Evolutionary conservation across 2,797 vertebrate genomes (phyloP).

Genomic region (Vireo griseus): DNA sequence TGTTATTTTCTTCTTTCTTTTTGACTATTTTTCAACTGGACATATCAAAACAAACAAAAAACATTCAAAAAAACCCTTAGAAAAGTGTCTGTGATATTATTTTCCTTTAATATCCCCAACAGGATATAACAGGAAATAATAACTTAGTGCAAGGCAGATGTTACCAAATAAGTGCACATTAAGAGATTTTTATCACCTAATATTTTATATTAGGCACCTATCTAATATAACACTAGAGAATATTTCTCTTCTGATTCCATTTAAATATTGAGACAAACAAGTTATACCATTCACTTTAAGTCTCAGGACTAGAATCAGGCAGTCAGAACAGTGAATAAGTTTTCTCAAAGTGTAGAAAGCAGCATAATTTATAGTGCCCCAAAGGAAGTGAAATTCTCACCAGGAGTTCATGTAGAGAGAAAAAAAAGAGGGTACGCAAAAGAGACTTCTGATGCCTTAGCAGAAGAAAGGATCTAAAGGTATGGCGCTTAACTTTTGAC

Average conservation of each 20-base stretch:
- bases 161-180: neutral
- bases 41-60: neutral
- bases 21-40: neutral
- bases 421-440: neutral
- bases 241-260: neutral
- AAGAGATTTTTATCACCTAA: neutral
- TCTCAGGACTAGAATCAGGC: neutral
- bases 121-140: neutral
- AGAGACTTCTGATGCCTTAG: neutral
- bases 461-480: slow-evolving; percentile 7
- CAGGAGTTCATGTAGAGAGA: neutral
- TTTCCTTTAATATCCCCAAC: neutral
- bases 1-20: neutral
- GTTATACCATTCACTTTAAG: neutral
- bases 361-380: neutral
- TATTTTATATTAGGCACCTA: neutral
- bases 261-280: slow-evolving; percentile 20
- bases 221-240: neutral
- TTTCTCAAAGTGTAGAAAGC: neutral
- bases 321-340: neutral
- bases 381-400: slow-evolving; percentile 3
- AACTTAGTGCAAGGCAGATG: neutral
- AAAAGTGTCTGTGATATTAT: neutral
- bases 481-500: slow-evolving; percentile 29
- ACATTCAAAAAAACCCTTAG: neutral